A percentile compares a stretch with the other conserved stretches of the same genome.
Evolutionary conservation across 1,140 invertebrate genomes (phyloP).

Genomic region (Drosophila parvula): DNA sequence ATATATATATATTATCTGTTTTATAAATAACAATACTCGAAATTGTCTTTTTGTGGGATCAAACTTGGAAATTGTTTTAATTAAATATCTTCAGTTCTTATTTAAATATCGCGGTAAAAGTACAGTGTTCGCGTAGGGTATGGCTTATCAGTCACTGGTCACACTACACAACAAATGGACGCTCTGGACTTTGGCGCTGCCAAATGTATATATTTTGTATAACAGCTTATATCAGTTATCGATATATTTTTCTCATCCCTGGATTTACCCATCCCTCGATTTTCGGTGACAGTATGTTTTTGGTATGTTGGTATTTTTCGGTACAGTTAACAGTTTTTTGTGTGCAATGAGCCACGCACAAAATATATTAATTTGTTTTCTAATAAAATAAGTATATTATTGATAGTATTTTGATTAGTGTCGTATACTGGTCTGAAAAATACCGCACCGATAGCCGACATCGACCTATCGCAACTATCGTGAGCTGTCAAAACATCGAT

Average conservation of each 20-base stretch:
- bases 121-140: neutral
- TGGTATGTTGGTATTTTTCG: neutral
- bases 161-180: neutral
- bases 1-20: conserved; percentile 79
- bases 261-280: too few relatives aligned
- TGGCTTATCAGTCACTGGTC: neutral
- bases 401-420: neutral
- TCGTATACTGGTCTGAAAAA: neutral
- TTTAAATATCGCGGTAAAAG: neutral
- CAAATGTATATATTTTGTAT: neutral
- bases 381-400: neutral
- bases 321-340: neutral
- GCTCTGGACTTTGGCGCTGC: neutral
- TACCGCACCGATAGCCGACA: neutral
- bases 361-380: neutral
- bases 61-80: too few relatives aligned
- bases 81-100: too few relatives aligned
- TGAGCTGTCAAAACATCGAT: conserved; percentile 28
- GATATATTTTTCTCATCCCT: neutral
- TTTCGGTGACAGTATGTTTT: neutral
- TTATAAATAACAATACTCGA: conserved; percentile 75
- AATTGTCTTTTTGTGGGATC: conserved; percentile 44
- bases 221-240: neutral
- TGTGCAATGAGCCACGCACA: neutral
- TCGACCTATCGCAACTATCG: neutral